phyloP scores from a whole-genome alignment of 1,140 invertebrate species.

The Pachypsylla venusta region DNA sequence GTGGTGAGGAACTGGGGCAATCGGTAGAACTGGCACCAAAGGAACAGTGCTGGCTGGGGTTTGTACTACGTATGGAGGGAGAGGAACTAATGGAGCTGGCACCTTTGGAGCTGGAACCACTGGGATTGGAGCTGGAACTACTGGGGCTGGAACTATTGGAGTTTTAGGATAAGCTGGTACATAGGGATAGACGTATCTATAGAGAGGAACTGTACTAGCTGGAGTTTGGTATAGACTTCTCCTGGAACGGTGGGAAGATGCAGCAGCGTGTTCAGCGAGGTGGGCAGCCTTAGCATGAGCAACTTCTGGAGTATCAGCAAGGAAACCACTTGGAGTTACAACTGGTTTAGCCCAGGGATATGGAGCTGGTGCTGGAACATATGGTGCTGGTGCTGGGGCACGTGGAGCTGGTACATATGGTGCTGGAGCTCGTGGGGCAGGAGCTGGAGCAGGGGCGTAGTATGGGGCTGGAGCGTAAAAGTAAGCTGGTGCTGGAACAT shows the following conservation, averaged over 20 bases:
- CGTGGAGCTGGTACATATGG: not conserved
- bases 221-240: not conserved
- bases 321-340: slow-evolving; percentile 30
- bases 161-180: too few species aligned
- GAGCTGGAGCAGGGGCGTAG: not conserved
- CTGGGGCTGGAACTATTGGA: too few species aligned
- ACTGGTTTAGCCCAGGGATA: slow-evolving; percentile 11
- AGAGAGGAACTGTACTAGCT: not conserved
- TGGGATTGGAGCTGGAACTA: too few species aligned
- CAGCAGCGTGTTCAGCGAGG: slow-evolving; percentile 20
- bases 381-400: not conserved
- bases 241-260: slow-evolving; percentile 20
- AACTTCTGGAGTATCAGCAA: slow-evolving; percentile 29
- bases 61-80: slow-evolving; percentile 10
- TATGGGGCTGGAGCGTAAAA: not conserved
- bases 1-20: slow-evolving; percentile 20
- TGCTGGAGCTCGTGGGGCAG: not conserved
- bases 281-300: slow-evolving; percentile 24
- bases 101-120: too few species aligned
- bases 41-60: slow-evolving; percentile 21
- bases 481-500: too few species aligned
- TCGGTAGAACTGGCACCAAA: slow-evolving; percentile 6
- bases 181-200: slow-evolving; percentile 1
- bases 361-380: not conserved
- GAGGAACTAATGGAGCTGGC: slow-evolving; percentile 18